phyloP scores from a whole-genome alignment of 2,797 vertebrate genomes.

The Moxostoma hubbsi region DNA sequence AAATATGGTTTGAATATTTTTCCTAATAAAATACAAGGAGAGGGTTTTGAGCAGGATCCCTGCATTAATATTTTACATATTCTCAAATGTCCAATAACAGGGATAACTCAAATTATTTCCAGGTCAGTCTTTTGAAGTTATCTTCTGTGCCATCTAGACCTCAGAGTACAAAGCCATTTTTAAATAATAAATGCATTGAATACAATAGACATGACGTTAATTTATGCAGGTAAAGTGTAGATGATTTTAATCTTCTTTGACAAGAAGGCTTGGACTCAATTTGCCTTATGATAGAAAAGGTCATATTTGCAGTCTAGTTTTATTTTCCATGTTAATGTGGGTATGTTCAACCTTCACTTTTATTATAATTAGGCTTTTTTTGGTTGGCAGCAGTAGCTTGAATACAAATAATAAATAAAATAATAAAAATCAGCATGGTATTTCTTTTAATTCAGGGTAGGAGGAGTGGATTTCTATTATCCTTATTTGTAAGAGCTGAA shows the following conservation, averaged over 20 bases:
- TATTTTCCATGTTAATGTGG: neutral
- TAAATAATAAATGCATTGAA: constrained; percentile 2
- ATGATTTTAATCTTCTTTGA: neutral
- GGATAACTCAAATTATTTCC: constrained; percentile 13
- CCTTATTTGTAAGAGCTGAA: too few species aligned
- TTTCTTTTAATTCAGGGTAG: too few species aligned
- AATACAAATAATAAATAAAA: neutral
- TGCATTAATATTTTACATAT: constrained; percentile 27
- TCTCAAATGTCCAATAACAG: constrained; percentile 14
- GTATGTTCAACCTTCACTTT: too few species aligned
- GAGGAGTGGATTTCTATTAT: too few species aligned
- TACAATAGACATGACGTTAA: neutral
- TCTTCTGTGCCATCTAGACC: neutral
- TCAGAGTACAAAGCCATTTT: neutral
- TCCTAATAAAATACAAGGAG: neutral
- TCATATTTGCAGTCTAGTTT: neutral
- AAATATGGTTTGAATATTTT: constrained; percentile 34
- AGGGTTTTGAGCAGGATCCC: neutral
- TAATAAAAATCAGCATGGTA: too few species aligned
- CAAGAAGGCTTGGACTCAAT: neutral
- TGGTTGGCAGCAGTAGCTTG: neutral
- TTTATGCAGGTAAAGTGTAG: neutral
- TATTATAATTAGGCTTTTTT: too few species aligned
- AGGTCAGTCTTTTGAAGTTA: neutral
- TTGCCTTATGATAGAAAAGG: neutral